These are phyloP conservation scores for Cryptomyrus ogoouensis DNA, from an alignment of 2,113 vertebrate genomes.

Conservation along the genomic window DNA sequence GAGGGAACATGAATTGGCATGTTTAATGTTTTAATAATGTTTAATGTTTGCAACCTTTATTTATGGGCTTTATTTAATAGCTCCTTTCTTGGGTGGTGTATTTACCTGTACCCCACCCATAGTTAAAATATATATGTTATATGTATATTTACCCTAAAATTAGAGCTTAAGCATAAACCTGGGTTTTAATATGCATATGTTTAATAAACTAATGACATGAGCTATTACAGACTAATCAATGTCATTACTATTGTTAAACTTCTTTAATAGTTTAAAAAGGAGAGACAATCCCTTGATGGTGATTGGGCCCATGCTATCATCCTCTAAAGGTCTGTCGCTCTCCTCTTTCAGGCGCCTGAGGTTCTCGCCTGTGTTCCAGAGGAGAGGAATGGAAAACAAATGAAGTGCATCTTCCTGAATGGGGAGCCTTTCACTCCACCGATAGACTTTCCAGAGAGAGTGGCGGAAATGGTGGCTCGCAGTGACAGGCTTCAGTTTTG, in stretches of 20 bases:
- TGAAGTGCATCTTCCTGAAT: neutral
- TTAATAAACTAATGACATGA: neutral
- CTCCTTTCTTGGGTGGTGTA: neutral
- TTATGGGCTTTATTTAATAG: neutral
- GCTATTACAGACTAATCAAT: neutral
- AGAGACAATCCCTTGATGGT: neutral
- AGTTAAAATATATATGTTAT: neutral
- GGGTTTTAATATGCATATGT: neutral
- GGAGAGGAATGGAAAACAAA: neutral
- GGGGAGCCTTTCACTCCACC: neutral
- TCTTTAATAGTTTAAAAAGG: neutral
- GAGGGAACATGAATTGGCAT: neutral
- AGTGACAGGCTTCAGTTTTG: slow-evolving; percentile 72
- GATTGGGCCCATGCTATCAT: neutral
- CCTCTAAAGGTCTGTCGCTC: neutral
- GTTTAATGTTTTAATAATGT: neutral
- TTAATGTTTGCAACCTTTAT: neutral
- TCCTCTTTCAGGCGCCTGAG: neutral
- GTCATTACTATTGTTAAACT: neutral
- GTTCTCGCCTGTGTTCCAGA: neutral
- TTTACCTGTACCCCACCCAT: neutral
- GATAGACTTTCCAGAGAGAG: neutral
- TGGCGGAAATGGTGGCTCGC: slow-evolving; percentile 44
- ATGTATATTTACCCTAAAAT: neutral
- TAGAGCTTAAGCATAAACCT: neutral